Conservation (phyloP, 2,888 invertebrate species). For the Globia sparganii region DNA sequence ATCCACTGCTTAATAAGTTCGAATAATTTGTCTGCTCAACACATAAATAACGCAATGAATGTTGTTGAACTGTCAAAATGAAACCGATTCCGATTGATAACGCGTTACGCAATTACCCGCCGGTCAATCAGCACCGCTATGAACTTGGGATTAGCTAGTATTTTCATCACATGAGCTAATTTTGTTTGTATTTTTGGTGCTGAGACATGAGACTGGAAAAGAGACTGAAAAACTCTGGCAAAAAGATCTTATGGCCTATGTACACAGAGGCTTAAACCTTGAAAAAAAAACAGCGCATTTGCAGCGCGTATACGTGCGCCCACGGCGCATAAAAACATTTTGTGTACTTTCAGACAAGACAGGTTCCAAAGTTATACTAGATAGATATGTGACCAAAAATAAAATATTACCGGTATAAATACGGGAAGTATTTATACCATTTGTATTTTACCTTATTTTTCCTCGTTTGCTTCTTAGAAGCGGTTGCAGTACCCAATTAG, state of each 20-base stretch:
- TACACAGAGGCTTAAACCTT: neutral
- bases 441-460: neutral
- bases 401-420: neutral
- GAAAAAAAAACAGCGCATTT: no score
- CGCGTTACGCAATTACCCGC: no score
- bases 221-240: no score
- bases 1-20: no score
- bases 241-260: neutral
- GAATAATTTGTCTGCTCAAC: no score
- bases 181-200: neutral
- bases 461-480: neutral
- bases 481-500: constrained; percentile 21
- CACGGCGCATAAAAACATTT: neutral
- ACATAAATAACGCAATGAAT: no score
- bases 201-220: neutral
- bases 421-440: no score
- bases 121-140: neutral
- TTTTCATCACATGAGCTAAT: neutral
- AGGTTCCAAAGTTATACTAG: neutral
- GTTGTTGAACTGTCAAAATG: no score
- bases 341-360: neutral
- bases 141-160: neutral
- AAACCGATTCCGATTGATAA: no score
- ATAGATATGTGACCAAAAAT: neutral
- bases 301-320: neutral